Conservation (phyloP, 2,113 vertebrate species). For the Platysternon megacephalum region DNA sequence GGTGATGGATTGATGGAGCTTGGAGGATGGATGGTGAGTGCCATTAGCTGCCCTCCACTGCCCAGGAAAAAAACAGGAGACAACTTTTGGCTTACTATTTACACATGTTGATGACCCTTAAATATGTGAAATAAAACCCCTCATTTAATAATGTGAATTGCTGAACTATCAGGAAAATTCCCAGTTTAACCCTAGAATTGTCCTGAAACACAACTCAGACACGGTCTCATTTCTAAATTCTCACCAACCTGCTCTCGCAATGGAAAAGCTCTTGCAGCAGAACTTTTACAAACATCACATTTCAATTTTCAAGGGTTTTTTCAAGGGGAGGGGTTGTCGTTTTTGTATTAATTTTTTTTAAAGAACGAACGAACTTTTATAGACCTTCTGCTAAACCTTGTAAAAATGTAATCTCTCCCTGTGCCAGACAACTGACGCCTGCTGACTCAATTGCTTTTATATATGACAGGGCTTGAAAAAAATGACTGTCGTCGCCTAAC, state of each 20-base stretch:
- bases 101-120: neutral
- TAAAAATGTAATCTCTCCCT: slow-evolving; percentile 72
- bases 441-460: slow-evolving; percentile 82
- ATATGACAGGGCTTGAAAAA: slow-evolving; percentile 78
- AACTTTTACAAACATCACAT: slow-evolving; percentile 23
- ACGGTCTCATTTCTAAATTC: neutral
- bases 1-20: neutral
- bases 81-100: neutral
- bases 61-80: neutral
- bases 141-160: neutral
- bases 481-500: slow-evolving; percentile 70
- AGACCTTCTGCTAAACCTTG: slow-evolving; percentile 77
- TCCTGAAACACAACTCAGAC: neutral
- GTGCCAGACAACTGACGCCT: slow-evolving; percentile 77
- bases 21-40: too few species aligned
- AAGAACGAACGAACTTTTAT: slow-evolving; percentile 73
- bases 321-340: neutral
- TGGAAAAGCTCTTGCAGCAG: neutral
- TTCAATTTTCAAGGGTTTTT: slow-evolving; percentile 65
- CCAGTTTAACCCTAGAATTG: neutral
- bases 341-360: slow-evolving; percentile 57
- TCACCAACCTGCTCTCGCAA: neutral
- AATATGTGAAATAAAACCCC: neutral
- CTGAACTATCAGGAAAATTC: neutral
- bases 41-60: neutral